Evolutionary conservation across 2,888 invertebrate species (phyloP).

Genomic region (Willowsia nigromaculata): DNA sequence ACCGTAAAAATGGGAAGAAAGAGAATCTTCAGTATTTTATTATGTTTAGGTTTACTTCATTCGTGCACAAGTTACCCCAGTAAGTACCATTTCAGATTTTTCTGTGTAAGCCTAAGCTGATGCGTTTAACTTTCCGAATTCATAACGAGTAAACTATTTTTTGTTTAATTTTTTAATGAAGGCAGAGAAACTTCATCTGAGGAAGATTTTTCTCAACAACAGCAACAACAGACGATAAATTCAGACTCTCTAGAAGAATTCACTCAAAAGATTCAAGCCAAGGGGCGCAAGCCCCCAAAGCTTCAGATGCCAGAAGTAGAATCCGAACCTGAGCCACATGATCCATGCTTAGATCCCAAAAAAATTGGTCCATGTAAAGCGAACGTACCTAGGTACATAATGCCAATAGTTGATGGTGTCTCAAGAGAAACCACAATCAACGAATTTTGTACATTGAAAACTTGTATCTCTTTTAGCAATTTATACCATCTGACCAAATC

Average conservation of each 20-base stretch:
- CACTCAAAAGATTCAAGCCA: constrained; percentile 59
- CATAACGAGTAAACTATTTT: neutral
- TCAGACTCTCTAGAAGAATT: constrained; percentile 67
- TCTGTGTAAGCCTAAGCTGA: neutral
- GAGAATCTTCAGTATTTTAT: constrained; percentile 9
- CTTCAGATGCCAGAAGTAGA: constrained; percentile 18
- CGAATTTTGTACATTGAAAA: neutral
- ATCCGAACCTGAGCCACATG: constrained; percentile 52
- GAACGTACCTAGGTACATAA: constrained; percentile 67
- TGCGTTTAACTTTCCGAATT: neutral
- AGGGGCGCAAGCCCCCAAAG: constrained; percentile 58
- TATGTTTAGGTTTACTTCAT: constrained; percentile 36
- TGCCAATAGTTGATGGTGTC: neutral
- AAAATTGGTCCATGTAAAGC: constrained; percentile 72
- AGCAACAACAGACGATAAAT: constrained; percentile 69
- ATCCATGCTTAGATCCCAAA: constrained; percentile 69
- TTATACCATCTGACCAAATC: constrained; percentile 43
- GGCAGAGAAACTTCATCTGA: constrained; percentile 28
- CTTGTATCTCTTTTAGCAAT: neutral
- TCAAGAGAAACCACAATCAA: neutral
- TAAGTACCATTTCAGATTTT: constrained; percentile 12
- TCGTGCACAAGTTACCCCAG: constrained; percentile 16
- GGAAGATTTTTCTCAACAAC: constrained; percentile 70
- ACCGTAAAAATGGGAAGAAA: constrained; percentile 41
- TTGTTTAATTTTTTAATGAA: neutral